Base-by-base conservation (phyloP, 53 echinoderm and acorn worm genomes). In the Echinarachnius parma region DNA sequence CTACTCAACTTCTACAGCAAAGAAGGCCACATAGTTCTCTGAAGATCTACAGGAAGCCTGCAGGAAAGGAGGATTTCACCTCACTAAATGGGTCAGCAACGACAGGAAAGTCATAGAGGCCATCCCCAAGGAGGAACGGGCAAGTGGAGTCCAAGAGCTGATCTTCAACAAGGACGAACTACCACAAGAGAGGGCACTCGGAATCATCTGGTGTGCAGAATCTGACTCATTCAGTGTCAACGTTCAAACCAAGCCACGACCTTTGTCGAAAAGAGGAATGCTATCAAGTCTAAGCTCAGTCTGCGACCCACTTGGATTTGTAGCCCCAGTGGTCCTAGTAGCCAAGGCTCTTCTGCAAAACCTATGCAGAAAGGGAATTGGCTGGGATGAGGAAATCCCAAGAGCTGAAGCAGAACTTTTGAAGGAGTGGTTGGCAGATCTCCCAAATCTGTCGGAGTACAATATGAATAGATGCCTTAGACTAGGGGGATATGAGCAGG, bases 281-380 rank as follows among this genome's bases (percentile, higher is more conserved):
- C 20, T 65, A 19, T 78, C 78, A 9, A 78, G 37, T 3, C 64
- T 78, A 2, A 64, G 65, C 46, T 64, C 78, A 29, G 44, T 78
- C 31, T 78, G 22, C 21, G 78, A 78, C 21, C 78, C 65, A 13
- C 4, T 65, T 3, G 78, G 78, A 64, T 65, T 28, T 56, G 56
- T 78, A 13, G 25, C 78, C 9, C 65, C 65, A 54, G 78, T 64
- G 11, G 53, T 62, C 23, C 45, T 53, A 14, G 55, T 26, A 64
- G 64, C 78, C 22, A 78, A 78, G 20, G 64, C 63, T 21, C n/a
- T 78, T 23, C 78, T 78, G 5, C 78, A 78, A 64, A 59, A 25
- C n/a, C 8, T 49, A 20, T 78, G 64, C 30, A 7, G 64, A 7
- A 19, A 18, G 32, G 13, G 44, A 45, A 39, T 62, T 16, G 77